Evolutionary conservation across 2,113 vertebrate species (phyloP), one percentile per base, ranked within the genome.

Genomic region (Callaeas wilsoni): DNA sequence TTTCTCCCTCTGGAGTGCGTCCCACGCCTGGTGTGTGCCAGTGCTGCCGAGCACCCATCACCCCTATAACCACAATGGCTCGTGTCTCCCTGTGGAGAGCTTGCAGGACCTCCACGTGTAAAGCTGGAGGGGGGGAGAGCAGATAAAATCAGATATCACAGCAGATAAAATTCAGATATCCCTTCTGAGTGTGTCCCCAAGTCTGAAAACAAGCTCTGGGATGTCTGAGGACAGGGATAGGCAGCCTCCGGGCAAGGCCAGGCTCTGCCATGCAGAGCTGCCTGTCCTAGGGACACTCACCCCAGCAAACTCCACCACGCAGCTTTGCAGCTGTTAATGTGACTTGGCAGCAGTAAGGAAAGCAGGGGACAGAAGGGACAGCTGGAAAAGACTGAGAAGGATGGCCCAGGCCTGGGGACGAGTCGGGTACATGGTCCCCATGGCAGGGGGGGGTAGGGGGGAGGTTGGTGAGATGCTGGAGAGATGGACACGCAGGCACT

Each of bases 401-500:
- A 57, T 68, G 47, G 69, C 42, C 49, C 49, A 62, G 53, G 47
- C 63, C 50, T 60, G n/a, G 6, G 70, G 19, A 73, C 12, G 10
- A 64, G 22, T 18, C 0, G 0, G 11, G 14, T 18, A 10, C 21
- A 3, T 19, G 27, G 35, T 50, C 10, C 27, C 15, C 1, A 0
- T 23, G 2, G 10, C 10, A 13, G 41, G 13, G 10, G 41, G 41
- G 41, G 41, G 10, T 10, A 13, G 41, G 13, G 10, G 41, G 41
- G 41, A 13, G 41, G 41, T 41, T 41, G 41, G 41, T 70, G 32
- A 20, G 53, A 37, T 62, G 11, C 49, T 64, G 35, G 21, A 30
- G 14, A 46, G 64, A 18, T 59, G 35, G 26, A 10, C 32, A 32
- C 4, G 9, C 32, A 57, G 46, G 56, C 4, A 29, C n/a, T 41